Base-by-base conservation (phyloP, 2,113 vertebrate species). In the Pampusana beccarii region DNA sequence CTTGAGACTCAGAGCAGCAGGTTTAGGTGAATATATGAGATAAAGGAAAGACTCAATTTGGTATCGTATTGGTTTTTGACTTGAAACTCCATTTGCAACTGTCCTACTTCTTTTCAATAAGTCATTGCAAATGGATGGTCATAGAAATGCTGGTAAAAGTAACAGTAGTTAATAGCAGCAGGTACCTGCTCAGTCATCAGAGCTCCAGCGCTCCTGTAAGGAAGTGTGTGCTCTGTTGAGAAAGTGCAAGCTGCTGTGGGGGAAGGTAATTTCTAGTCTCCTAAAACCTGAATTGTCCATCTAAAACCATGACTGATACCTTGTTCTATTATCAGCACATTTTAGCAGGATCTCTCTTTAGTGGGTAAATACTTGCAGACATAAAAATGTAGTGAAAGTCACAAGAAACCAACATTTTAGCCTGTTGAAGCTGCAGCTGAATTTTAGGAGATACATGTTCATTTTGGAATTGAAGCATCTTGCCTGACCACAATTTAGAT, bases 121-220 rank as follows among this genome's bases (percentile, higher is more conserved):
- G 50, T 46, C 0, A 0, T 66, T 11, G 29, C 33, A 79, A 57
- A 46, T 5, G 10, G 18, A 1, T 0, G 0, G 71, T 78, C 33
- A 44, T 48, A 78, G 53, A 48, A 87, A 36, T 28, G 18, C 16
- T 86, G 61, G 44, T 81, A 48, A 67, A 75, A 80, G 42, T 40
- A 54, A 54, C 9, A 40, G 66, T 7, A 61, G 16, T 46, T 40
- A 69, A 44, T 19, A 86, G 31, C 4, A 7, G 34, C 33, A 82
- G 18, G 21, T 82, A 24, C 31, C 19, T 70, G 86, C 24, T 80
- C 13, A 75, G 65, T 31, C 50, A 46, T 44, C 53, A 53, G 8
- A 7, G 28, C 16, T 48, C 53, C 31, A 6, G 42, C 57, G 29
- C 16, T 75, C 8, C 84, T 6, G 2, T 78, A n/a, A 67, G 48